Evolutionary conservation across 2,888 invertebrate species (phyloP), one percentile per base, ranked within the genome.

Genomic region (Plagiodera versicolora): DNA sequence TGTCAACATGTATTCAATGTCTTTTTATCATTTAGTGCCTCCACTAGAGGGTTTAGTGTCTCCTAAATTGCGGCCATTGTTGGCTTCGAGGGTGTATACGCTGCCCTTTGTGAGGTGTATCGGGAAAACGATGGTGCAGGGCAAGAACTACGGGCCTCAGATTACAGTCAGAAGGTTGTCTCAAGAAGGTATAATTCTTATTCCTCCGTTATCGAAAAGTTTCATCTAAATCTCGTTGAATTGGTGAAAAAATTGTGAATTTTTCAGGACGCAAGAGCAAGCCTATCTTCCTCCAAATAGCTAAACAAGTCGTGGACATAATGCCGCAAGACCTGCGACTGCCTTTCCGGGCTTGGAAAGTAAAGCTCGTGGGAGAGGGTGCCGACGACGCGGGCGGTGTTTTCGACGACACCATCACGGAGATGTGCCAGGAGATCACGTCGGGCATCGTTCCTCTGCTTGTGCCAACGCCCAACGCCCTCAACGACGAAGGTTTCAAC

Each of bases 321-420:
- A 81, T 82, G 60, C 81, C 85, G 1, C 79, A 82, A 39, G 86
- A 87, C 56, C 76, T 87, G 39, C 74, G 87, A 17, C 76, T 88
- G 30, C 87, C 87, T 2, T 84, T 86, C 1, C 75, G 87, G 50
- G 87, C 87, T 1, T 87, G 87, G 88, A 87, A 87, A 77, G 84
- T 84, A 53, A 87, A 87, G 74, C 77, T 87, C 28, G 82, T 87
- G 6, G 87, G 87, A 0, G 88, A 87, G 77, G 87, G 87, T 0
- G 87, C 87, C 0, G 87, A 88, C 74, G 88, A 88, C 77, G 87
- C 87, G 1, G 88, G 87, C 0, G 88, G 88, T 2, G 88, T 87
- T 18, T 88, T 87, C 77, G 87, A 88, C 75, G 88, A 88, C 71
- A 88, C 87, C 2, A 86, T 88, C 46, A 87, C 87, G 0, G 87